A percentile compares a stretch with the other conserved stretches of the same genome.
These are phyloP conservation scores for Ctenopoma multispine DNA, from an alignment of 2,797 vertebrate species.

Conservation along the genomic window DNA sequence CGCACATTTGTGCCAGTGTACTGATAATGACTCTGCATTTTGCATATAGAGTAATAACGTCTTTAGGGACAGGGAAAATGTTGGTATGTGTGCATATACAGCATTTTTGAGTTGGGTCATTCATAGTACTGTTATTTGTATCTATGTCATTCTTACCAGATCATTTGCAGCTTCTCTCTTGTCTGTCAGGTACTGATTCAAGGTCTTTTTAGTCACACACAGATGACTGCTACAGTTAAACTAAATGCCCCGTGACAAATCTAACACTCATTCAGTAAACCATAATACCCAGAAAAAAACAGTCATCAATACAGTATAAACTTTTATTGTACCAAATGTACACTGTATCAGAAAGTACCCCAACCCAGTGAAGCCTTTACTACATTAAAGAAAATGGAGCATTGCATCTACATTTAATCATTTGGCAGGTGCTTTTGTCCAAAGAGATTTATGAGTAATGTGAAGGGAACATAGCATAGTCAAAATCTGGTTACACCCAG, in stretches of 20 bases:
- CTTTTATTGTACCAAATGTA: conserved; percentile 25
- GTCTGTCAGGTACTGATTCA: conserved; percentile 20
- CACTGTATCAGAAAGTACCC: conserved; percentile 6
- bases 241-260: conserved; percentile 27
- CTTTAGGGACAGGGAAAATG: conserved; percentile 17
- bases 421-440: not conserved
- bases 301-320: conserved; percentile 26
- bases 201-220: conserved; percentile 14
- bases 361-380: conserved; percentile 14
- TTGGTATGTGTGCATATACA: not conserved
- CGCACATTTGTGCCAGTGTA: conserved; percentile 36
- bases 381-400: conserved; percentile 25
- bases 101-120: not conserved
- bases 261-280: conserved; percentile 8
- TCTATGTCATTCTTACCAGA: not conserved
- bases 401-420: not conserved
- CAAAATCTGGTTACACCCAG: too few species aligned
- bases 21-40: conserved; percentile 55
- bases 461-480: too few species aligned
- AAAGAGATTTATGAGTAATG: too few species aligned
- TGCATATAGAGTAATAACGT: conserved; percentile 34
- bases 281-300: conserved; percentile 9
- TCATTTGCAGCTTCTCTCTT: conserved; percentile 3
- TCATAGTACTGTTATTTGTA: not conserved
- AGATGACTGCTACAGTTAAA: conserved; percentile 17